phyloP scores from a whole-genome alignment of 2,797 vertebrate genomes.

The Notamacropus eugenii region DNA sequence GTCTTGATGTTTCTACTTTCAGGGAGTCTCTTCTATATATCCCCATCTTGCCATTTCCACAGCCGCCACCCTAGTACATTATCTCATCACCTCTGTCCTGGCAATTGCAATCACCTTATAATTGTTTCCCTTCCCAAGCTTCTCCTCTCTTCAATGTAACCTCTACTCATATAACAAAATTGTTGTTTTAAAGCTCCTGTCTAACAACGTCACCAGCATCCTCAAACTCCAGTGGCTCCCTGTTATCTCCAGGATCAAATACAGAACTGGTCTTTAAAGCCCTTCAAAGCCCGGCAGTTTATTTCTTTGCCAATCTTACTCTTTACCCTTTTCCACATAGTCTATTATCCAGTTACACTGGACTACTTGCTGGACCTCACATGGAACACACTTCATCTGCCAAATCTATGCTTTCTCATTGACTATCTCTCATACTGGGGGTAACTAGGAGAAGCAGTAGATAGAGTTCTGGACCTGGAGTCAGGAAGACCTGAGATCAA shows the following conservation, averaged over 20 bases:
- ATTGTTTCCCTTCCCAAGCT: not conserved
- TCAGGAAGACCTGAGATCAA: not conserved
- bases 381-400: not conserved
- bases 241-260: not conserved
- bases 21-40: too few species aligned
- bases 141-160: not conserved
- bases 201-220: not conserved
- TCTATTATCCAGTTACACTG: not conserved
- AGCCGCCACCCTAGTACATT: not conserved
- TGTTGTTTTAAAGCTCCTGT: not conserved
- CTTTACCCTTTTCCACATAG: not conserved
- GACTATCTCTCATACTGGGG: not conserved
- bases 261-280: not conserved
- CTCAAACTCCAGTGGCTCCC: not conserved
- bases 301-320: not conserved
- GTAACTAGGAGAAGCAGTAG: not conserved
- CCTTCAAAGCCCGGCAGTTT: not conserved
- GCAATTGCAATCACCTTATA: not conserved
- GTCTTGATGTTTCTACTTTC: not conserved
- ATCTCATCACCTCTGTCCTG: not conserved
- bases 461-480: not conserved
- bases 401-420: not conserved
- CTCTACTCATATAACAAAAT: not conserved
- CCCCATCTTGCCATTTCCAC: not conserved
- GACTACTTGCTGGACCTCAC: not conserved